A percentile compares a stretch with the other conserved stretches of the same genome.
These are phyloP conservation scores for Mantis religiosa DNA, from an alignment of 2,888 invertebrate species.

Conservation along the genomic window DNA sequence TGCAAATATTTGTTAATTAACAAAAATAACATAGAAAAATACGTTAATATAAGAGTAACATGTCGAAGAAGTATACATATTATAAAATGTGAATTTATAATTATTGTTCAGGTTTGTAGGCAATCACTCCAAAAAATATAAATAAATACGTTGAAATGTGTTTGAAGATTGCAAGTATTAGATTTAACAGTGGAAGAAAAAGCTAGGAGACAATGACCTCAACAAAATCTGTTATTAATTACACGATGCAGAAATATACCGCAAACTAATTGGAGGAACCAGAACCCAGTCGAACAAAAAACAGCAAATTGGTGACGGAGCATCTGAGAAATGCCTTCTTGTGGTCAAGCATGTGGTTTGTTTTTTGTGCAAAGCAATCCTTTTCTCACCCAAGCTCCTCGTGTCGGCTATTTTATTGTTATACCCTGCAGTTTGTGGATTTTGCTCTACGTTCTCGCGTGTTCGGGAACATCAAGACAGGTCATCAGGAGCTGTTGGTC, in stretches of 20 bases:
- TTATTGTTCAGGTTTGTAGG: too few relatives aligned
- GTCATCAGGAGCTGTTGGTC: neutral
- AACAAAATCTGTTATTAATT: too few relatives aligned
- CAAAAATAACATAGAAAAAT: too few relatives aligned
- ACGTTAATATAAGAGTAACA: too few relatives aligned
- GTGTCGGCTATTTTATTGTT: neutral
- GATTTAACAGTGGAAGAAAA: too few relatives aligned
- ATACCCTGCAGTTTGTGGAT: neutral
- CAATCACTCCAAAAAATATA: too few relatives aligned
- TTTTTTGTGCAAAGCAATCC: neutral
- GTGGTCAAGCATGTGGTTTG: neutral
- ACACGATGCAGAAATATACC: neutral
- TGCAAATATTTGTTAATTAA: too few relatives aligned
- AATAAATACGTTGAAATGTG: too few relatives aligned
- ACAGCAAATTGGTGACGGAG: neutral
- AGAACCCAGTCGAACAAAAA: neutral
- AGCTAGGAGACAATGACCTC: too few relatives aligned
- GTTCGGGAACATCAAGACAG: neutral
- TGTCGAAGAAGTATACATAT: too few relatives aligned
- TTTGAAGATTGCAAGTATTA: too few relatives aligned
- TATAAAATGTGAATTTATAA: too few relatives aligned
- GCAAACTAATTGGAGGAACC: neutral
- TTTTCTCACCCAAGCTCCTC: neutral
- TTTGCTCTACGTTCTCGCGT: neutral
- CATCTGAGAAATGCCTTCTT: neutral